These are phyloP conservation scores for Sclerurus mexicanus DNA, from an alignment of 2,113 vertebrate species.

Conservation along the genomic window DNA sequence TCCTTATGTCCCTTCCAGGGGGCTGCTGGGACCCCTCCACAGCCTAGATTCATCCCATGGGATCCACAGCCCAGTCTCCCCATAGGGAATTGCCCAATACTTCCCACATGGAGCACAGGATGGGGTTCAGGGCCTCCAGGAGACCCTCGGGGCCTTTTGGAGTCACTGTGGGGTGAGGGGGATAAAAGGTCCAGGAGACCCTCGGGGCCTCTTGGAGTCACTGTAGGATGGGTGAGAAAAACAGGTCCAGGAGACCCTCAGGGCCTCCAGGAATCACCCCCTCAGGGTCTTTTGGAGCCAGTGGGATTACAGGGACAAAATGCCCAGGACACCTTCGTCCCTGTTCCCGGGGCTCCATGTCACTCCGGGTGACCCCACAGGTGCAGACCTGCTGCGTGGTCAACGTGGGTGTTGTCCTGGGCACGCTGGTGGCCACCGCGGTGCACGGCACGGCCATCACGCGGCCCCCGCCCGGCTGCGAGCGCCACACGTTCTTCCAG, in stretches of 20 bases:
- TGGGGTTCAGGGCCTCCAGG: neutral
- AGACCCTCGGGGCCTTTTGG: neutral
- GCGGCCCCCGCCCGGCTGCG: rapidly evolving
- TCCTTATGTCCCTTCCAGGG: neutral
- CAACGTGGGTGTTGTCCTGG: neutral
- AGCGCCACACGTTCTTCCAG: rapidly evolving
- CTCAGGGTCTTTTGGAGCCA: no score
- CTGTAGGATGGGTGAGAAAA: no score
- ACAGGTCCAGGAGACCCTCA: neutral
- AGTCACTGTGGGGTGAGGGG: neutral
- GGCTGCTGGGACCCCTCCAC: rapidly evolving
- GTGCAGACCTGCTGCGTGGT: neutral
- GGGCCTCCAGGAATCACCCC: rapidly evolving
- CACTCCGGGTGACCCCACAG: neutral
- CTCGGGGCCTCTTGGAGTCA: rapidly evolving
- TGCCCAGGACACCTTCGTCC: neutral
- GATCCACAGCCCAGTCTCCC: neutral
- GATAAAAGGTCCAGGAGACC: neutral
- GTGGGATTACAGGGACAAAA: neutral
- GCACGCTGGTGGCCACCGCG: neutral
- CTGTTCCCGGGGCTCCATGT: rapidly evolving
- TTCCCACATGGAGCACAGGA: neutral
- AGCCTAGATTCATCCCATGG: neutral
- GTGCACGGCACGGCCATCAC: constrained; percentile 8
- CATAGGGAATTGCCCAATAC: rapidly evolving